A percentile compares a stretch with the other conserved stretches of the same genome.
These are phyloP conservation scores for Heliocidaris tuberculata DNA, from an alignment of 35 echinoderm and acorn worm species.

Conservation along the genomic window DNA sequence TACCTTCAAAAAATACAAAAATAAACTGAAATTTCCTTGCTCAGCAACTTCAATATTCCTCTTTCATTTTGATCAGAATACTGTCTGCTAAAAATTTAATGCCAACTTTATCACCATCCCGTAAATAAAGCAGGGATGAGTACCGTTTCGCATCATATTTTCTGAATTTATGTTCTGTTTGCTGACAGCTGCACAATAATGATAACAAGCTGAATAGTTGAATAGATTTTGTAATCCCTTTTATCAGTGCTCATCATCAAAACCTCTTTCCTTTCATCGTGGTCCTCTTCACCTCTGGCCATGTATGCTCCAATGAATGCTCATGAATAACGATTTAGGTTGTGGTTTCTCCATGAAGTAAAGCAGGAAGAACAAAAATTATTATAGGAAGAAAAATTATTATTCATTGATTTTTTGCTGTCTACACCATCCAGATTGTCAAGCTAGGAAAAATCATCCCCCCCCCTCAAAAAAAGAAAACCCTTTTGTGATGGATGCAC, in stretches of 20 bases:
- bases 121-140: background rate
- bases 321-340: background rate
- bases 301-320: background rate
- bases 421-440: background rate
- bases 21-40: too few relatives aligned
- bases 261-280: background rate
- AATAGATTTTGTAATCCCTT: background rate
- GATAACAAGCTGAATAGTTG: background rate
- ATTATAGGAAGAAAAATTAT: background rate
- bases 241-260: conserved; percentile 17
- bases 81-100: background rate
- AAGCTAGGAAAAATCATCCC: background rate
- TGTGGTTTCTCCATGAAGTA: background rate
- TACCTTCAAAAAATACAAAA: too few relatives aligned
- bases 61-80: background rate
- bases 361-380: background rate
- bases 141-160: background rate
- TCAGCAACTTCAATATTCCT: background rate
- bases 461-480: too few relatives aligned
- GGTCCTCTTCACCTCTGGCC: background rate
- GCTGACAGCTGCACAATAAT: background rate
- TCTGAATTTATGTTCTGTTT: background rate
- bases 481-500: background rate
- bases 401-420: conserved; percentile 16
- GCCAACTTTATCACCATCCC: background rate